Base-by-base conservation (phyloP, 2,113 vertebrate genomes). In the Gopherus evgoodei region DNA sequence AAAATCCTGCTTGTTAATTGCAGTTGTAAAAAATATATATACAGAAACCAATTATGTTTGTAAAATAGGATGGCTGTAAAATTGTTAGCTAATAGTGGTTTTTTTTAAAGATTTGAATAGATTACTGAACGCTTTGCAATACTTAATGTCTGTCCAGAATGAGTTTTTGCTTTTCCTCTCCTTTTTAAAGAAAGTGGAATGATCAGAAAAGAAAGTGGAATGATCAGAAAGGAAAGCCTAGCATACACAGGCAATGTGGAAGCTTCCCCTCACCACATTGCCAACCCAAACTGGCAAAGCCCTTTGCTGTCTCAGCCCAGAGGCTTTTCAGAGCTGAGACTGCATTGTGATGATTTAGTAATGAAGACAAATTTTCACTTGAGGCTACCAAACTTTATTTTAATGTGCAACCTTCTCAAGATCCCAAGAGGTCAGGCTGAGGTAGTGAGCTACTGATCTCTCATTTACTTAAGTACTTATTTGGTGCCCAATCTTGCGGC, bases 41-140 rank as follows among this genome's bases (percentile, higher is more conserved):
- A 47, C 2, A 11, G 79, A 97, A 90, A 81, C 84, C 91, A 97
- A 95, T 93, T 95, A 97, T 96, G 91, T 90, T 93, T 92, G 89
- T 95, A 91, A 98, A 97, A 97, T 83, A 88, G 9, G 87, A 22
- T 86, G 52, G 75, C 50, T 92, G 59, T 86, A 83, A 93, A 95
- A 92, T 87, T 80, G 81, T 42, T 96, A n/a, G 82, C 69, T 95
- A 65, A 82, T 86, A 93, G 82, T 65, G 54, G 42, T 52, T 72
- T 91, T 90, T 96, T 95, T 53, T 1, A 54, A 54, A 92, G 62
- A 12, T 92, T 97, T 92, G 50, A 78, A 86, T 81, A 95, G 85
- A 94, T 96, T 93, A 97, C 95, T 96, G 96, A 96, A 76, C 88
- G 47, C 81, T 97, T 65, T 96, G 54, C 89, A 94, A 92, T 94